phyloP scores from a whole-genome alignment of 2,113 vertebrate species.

The Smithornis capensis region DNA sequence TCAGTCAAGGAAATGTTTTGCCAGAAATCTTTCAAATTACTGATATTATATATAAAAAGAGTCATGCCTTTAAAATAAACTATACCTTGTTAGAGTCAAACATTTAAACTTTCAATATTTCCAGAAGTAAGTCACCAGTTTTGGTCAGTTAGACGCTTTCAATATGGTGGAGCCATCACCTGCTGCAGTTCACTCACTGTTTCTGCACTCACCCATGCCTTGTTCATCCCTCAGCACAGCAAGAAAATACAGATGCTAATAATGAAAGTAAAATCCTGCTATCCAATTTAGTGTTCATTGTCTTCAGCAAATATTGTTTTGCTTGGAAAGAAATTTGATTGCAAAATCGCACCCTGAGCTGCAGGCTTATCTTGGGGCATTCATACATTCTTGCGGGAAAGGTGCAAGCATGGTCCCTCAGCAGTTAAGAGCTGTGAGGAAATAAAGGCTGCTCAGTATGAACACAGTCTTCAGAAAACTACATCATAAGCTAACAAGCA shows the following conservation, averaged over 20 bases:
- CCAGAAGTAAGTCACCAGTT: neutral
- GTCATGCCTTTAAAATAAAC: neutral
- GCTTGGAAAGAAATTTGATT: neutral
- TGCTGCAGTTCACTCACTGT: neutral
- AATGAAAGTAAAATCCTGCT: neutral
- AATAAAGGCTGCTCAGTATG: neutral
- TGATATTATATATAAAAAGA: neutral
- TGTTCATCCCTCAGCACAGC: neutral
- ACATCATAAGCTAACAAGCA: neutral
- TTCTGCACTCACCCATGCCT: neutral
- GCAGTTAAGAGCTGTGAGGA: neutral
- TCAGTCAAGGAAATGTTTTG: neutral
- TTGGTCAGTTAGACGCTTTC: neutral
- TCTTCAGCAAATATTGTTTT: neutral
- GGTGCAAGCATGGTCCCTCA: neutral
- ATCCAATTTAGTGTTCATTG: neutral
- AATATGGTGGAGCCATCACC: neutral
- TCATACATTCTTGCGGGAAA: neutral
- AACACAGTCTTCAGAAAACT: neutral
- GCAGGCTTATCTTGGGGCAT: neutral
- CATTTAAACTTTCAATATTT: neutral
- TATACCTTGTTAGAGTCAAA: neutral
- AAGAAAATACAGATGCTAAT: neutral
- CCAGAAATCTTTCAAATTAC: neutral
- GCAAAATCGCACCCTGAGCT: neutral